Evolutionary conservation across 2,113 vertebrate genomes (phyloP).

Genomic region (Cichladusa arquata): DNA sequence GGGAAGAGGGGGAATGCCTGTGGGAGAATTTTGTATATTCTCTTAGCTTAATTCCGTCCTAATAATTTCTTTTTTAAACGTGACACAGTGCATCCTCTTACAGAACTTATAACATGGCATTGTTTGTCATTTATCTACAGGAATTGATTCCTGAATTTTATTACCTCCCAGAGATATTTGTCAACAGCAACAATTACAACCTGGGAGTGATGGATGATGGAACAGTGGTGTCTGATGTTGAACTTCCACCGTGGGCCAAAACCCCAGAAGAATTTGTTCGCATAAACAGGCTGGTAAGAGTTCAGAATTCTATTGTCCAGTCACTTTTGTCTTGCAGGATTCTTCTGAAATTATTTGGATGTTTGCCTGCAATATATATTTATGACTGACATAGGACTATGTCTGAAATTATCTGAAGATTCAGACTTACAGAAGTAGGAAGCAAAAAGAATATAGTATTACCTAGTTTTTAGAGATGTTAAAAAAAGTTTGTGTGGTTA

Average conservation of each 20-base stretch:
- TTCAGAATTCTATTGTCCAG: neutral
- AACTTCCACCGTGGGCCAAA: slow-evolving; percentile 98
- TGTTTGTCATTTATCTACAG: slow-evolving; percentile 76
- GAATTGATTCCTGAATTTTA: slow-evolving; percentile 99
- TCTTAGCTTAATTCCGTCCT: neutral
- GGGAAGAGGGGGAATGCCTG: neutral
- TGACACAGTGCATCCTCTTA: neutral
- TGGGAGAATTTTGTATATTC: neutral
- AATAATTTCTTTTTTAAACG: neutral
- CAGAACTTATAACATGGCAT: slow-evolving; percentile 37
- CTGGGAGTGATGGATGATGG: slow-evolving; percentile 98
- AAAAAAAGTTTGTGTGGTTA: neutral
- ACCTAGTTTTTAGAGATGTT: too few species aligned
- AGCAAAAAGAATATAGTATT: neutral
- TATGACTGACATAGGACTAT: neutral
- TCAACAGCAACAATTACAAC: slow-evolving; percentile 94
- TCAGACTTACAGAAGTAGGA: neutral
- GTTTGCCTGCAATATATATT: neutral
- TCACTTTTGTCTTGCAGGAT: neutral
- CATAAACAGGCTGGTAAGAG: slow-evolving; percentile 92
- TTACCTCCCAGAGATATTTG: slow-evolving; percentile 99
- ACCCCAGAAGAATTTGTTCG: slow-evolving; percentile 96
- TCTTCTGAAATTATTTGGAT: slow-evolving; percentile 1
- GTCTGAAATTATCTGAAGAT: neutral
- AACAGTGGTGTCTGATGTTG: slow-evolving; percentile 92